These are phyloP conservation scores for Centruroides vittatus DNA, from an alignment of 1,140 invertebrate genomes.

Conservation along the genomic window DNA sequence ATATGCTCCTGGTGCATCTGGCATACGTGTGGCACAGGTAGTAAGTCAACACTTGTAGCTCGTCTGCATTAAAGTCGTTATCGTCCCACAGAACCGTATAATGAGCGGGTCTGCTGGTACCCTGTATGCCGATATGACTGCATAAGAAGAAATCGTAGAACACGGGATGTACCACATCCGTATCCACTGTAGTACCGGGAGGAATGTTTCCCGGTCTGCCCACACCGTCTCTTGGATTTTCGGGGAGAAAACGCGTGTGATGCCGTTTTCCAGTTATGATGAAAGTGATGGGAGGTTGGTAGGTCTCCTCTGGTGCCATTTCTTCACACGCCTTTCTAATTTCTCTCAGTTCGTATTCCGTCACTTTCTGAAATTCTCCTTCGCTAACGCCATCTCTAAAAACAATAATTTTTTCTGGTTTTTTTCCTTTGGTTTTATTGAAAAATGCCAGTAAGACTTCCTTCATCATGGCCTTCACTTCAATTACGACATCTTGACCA, in stretches of 20 bases:
- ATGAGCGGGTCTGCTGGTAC: constrained; percentile 16
- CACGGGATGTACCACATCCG: constrained; percentile 39
- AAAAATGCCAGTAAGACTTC: constrained; percentile 31
- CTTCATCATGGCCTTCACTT: constrained; percentile 54
- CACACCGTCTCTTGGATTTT: constrained; percentile 15
- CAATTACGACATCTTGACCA: constrained; percentile 14
- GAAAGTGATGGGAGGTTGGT: constrained; percentile 15
- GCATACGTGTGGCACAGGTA: constrained; percentile 19
- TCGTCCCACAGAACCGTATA: constrained; percentile 18
- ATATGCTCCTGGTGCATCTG: constrained; percentile 16
- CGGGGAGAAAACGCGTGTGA: constrained; percentile 11
- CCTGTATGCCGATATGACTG: constrained; percentile 41
- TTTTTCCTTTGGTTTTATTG: not conserved
- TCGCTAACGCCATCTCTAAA: constrained; percentile 35
- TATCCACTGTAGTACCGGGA: constrained; percentile 52
- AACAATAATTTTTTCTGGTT: constrained; percentile 29
- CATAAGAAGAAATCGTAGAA: constrained; percentile 76
- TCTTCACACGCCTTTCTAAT: constrained; percentile 10
- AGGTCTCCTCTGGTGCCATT: not conserved
- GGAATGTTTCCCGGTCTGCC: constrained; percentile 46
- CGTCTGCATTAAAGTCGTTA: constrained; percentile 10
- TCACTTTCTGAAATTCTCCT: constrained; percentile 30
- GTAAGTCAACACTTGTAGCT: constrained; percentile 17
- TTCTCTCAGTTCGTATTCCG: constrained; percentile 10
- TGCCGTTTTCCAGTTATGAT: constrained; percentile 20